These are phyloP conservation scores for Ips typographus DNA, from an alignment of 1,140 invertebrate genomes.

Conservation along the genomic window DNA sequence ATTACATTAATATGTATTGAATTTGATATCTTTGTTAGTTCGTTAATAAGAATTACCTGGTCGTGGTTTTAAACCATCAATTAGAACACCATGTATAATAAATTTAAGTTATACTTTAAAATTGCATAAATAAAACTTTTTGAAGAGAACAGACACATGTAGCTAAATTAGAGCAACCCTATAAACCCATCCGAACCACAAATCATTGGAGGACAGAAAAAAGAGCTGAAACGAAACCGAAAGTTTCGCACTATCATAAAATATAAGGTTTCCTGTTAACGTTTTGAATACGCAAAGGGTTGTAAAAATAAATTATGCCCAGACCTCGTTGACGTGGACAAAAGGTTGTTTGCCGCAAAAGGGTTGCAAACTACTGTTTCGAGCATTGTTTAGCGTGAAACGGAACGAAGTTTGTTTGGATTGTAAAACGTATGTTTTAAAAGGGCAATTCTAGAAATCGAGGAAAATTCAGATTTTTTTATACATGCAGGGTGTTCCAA, in stretches of 20 bases:
- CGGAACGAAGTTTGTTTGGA: not conserved
- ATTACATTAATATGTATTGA: too few relatives aligned
- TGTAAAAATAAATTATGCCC: conserved; percentile 32
- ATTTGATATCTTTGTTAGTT: too few relatives aligned
- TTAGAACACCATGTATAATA: too few relatives aligned
- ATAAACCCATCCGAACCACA: conserved; percentile 7
- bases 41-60: too few relatives aligned
- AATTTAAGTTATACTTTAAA: too few relatives aligned
- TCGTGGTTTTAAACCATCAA: too few relatives aligned
- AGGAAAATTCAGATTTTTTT: too few relatives aligned
- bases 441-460: too few relatives aligned
- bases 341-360: conserved; percentile 32
- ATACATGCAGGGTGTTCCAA: too few relatives aligned
- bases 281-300: conserved; percentile 27
- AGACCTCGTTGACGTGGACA: conserved; percentile 12
- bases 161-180: not conserved
- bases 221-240: conserved; percentile 19
- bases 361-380: conserved; percentile 35
- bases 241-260: conserved; percentile 27
- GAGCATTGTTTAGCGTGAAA: not conserved
- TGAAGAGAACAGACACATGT: too few relatives aligned
- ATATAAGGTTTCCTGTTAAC: not conserved
- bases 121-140: too few relatives aligned
- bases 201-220: conserved; percentile 5
- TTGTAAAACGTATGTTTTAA: not conserved